phyloP scores from a whole-genome alignment of 1,140 invertebrate genomes.

The Helicorthomorpha holstii region DNA sequence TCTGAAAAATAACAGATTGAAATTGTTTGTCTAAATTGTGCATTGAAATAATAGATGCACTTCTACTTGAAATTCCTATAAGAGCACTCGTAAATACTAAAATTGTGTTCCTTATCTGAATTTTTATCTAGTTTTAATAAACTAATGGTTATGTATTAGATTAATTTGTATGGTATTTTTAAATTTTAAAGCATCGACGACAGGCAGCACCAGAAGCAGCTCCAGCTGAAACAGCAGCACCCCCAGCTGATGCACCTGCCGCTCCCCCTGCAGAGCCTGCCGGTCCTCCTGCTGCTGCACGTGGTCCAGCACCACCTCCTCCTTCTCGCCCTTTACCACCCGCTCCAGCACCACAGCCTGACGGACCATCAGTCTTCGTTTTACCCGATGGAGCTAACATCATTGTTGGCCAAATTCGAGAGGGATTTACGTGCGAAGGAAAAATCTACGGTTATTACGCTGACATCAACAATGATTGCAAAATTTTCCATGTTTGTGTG shows the following conservation, averaged over 20 bases:
- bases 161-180: not conserved
- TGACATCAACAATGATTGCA: conserved; percentile 20
- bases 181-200: not conserved
- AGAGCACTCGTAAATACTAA: not conserved
- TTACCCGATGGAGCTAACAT: conserved; percentile 17
- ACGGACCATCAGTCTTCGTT: conserved; percentile 10
- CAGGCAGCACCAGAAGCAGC: not conserved
- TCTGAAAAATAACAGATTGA: too few relatives aligned
- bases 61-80: not conserved
- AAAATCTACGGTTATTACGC: conserved; percentile 20
- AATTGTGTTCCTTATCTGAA: too few relatives aligned
- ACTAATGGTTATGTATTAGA: not conserved
- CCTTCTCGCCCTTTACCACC: too few relatives aligned
- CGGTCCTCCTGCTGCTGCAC: not conserved
- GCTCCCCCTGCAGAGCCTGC: not conserved
- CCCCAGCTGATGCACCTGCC: not conserved
- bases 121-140: too few relatives aligned
- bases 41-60: not conserved
- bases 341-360: not conserved
- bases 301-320: too few relatives aligned
- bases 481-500: conserved; percentile 25
- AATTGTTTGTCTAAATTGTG: not conserved
- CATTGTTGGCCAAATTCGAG: conserved; percentile 14
- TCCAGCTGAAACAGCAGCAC: not conserved
- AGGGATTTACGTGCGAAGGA: conserved; percentile 15